Evolutionary conservation across 2,888 invertebrate genomes (phyloP).

Genomic region (Lasioglossum calceatum): DNA sequence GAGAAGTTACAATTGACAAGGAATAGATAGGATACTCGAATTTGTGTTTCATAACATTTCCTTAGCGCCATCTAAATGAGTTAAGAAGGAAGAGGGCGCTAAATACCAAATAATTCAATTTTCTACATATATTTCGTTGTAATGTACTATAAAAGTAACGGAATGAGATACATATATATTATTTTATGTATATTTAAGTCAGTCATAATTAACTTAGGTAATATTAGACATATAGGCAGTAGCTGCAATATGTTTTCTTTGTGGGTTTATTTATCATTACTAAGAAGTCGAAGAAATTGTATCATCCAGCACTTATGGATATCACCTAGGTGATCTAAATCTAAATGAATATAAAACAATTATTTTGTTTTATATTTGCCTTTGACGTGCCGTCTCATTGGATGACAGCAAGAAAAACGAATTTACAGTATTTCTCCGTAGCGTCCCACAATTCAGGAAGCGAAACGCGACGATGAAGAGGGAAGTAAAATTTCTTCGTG

Average conservation of each 20-base stretch:
- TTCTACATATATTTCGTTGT: not conserved
- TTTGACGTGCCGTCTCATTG: not conserved
- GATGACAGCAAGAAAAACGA: not conserved
- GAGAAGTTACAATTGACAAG: conserved; percentile 61
- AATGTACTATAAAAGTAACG: not conserved
- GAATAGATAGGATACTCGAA: conserved; percentile 61
- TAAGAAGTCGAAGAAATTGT: not conserved
- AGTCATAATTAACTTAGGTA: not conserved
- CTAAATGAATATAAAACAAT: not conserved
- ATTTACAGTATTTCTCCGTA: not conserved
- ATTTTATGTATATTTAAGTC: not conserved
- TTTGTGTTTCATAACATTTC: conserved; percentile 38
- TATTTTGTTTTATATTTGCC: not conserved
- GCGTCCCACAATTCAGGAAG: not conserved
- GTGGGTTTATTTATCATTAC: not conserved
- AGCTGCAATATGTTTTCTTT: not conserved
- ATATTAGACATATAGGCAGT: not conserved
- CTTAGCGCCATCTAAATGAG: conserved; percentile 52
- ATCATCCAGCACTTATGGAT: not conserved
- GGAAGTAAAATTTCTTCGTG: not conserved
- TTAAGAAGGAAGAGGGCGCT: conserved; percentile 2
- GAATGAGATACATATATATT: not conserved
- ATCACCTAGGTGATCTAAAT: not conserved
- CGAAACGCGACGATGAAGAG: not conserved
- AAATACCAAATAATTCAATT: not conserved